Evolutionary conservation across 2,113 vertebrate genomes (phyloP), one percentile per base, ranked within the genome.

Genomic region (Mesembrinibis cayennensis): DNA sequence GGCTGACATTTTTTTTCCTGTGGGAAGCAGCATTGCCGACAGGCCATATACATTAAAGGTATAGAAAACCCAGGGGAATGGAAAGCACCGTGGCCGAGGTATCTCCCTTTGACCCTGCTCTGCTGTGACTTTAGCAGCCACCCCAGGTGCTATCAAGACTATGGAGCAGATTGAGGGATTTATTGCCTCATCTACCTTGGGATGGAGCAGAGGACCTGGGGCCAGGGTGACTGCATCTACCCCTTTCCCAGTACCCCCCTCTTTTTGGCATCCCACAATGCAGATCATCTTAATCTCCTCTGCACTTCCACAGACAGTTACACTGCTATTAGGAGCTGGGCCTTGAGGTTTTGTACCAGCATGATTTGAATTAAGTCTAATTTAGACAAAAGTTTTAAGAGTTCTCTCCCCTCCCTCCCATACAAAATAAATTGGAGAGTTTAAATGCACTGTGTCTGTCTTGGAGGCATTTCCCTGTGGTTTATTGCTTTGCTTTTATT

Each of bases 401-500:
- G n/a, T 18, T 69, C 30, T 89, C 62, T 83, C 40, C 18, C 8
- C 34, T 93, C 53, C 12, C 38, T 95, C 26, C 87, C 29, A 45
- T 58, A 38, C 45, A 66, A 62, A 91, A 73, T 72, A 77, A 67
- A 67, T 72, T 72, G 52, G 44, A 69, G 89, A 49, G 83, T 72
- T 79, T 89, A 82, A 95, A 92, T 82, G 89, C 29, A 30, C 62
- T 71, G 19, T 92, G 69, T 77, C 42, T 95, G 76, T 47, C 92
- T 92, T 29, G 58, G 82, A 91, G 92, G 95, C 95, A 61, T 94
- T 95, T 91, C 52, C 77, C 65, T 82, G 65, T 47, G 52, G 72
- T 95, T 97, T 95, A 89, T 63, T 95, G 80, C 92, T 95, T 88
- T 83, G 69, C 72, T 92, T 88, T 93, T 95, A 87, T 97, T 89